Conservation (phyloP, 2,888 invertebrate genomes). For the Drosophila prostipennis region DNA sequence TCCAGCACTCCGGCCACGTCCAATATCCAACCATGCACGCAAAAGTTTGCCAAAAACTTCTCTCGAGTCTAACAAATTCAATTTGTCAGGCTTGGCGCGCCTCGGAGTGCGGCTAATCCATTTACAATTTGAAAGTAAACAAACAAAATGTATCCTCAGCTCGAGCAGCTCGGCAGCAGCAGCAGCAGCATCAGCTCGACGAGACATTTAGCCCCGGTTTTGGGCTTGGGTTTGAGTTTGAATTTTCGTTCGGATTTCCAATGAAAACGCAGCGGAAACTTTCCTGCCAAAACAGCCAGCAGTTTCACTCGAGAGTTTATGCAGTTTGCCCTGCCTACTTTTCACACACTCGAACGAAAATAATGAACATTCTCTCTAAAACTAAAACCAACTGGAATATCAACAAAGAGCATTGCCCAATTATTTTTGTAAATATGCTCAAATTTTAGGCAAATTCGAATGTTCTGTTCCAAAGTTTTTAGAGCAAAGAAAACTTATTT, state of each 20-base stretch:
- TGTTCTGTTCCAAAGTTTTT: background rate
- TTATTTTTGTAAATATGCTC: background rate
- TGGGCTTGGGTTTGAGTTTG: background rate
- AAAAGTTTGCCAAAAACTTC: constrained; percentile 72
- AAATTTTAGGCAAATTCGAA: background rate
- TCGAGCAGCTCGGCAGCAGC: constrained; percentile 19
- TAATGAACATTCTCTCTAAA: background rate
- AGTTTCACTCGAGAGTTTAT: constrained; percentile 22
- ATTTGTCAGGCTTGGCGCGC: constrained; percentile 73
- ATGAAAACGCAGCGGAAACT: constrained; percentile 63
- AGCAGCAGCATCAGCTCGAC: constrained; percentile 31
- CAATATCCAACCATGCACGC: constrained; percentile 73
- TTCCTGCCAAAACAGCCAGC: constrained; percentile 33
- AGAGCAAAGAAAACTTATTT: constrained; percentile 2
- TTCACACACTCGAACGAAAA: constrained; percentile 6
- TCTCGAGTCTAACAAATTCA: constrained; percentile 73
- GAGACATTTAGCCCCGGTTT: constrained; percentile 38
- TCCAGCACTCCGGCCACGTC: constrained; percentile 51
- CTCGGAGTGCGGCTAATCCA: constrained; percentile 67
- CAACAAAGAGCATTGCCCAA: constrained; percentile 6
- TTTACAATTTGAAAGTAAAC: constrained; percentile 77
- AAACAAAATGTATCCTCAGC: constrained; percentile 64
- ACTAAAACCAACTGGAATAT: background rate
- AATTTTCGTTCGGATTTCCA: constrained; percentile 48
- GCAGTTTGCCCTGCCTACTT: constrained; percentile 18